Evolutionary conservation across 2,113 vertebrate species (phyloP), one percentile per base, ranked within the genome.

Genomic region (Tricholaema leucomelas): DNA sequence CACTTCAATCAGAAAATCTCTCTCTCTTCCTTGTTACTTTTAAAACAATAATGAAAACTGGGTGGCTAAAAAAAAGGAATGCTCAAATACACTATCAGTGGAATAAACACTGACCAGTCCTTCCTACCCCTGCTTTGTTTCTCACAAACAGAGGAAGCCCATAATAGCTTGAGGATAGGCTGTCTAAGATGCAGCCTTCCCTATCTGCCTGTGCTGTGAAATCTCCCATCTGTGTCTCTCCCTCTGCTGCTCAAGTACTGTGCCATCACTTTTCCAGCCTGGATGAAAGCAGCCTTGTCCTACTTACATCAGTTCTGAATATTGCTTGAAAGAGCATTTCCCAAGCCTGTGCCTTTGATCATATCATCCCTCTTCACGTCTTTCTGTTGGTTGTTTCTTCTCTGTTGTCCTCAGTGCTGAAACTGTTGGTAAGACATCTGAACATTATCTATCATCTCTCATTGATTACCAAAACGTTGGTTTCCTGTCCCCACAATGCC

Each of bases 231-330:
- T 1, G 0, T 46, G 42, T 81, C 15, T 73, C 33, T 75, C 8
- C n/a, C 16, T 23, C 28, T 65, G 8, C 81, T 88, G 2, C 30
- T 85, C n/a, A 87, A 87, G 54, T n/a, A 71, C 30, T 73, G 52
- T 2, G 2, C 63, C 8, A 2, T 82, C 31, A n/a, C 36, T 80
- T 66, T 80, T 31, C 27, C 50, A 40, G 42, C 52, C 52, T 80
- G 72, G 73, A 72, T 94, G 76, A 91, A 91, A 91, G 79, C 56
- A 91, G 7, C 81, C 82, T 69, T 92, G 90, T 86, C 65, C 88
- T 77, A 75, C 79, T 94, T 92, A 24, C 1, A 83, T 91, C 54
- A 78, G 0, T 61, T 61, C 27, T 71, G 38, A 85, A 25, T 85
- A 52, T 48, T 92, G 58, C 85, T 83, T 91, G 58, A 91, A 78